phyloP scores from a whole-genome alignment of 2,113 vertebrate genomes.

The Poicephalus meyeri region DNA sequence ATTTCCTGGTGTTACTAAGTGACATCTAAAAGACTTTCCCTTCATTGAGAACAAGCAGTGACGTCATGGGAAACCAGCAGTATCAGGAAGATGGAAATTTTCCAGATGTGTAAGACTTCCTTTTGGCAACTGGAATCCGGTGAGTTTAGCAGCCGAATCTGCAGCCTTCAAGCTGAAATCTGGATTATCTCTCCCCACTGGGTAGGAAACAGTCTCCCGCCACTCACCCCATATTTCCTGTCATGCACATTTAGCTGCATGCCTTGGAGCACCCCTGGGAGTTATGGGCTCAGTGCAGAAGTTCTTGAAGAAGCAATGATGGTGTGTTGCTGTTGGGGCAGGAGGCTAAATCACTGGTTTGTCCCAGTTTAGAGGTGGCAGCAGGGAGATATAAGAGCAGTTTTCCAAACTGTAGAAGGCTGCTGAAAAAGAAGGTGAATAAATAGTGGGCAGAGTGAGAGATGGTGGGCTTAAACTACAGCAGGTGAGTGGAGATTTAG shows the following conservation, averaged over 20 bases:
- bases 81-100: background rate
- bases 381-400: background rate
- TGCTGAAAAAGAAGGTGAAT: background rate
- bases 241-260: accelerated
- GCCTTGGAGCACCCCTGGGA: background rate
- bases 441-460: background rate
- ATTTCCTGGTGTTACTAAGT: background rate
- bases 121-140: background rate
- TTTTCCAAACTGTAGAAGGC: background rate
- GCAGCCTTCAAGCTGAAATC: background rate
- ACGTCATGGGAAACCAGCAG: background rate
- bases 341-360: background rate
- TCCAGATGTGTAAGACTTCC: background rate
- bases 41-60: background rate
- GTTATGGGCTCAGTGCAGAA: background rate
- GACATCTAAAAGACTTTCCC: background rate
- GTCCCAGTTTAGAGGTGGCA: background rate
- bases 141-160: background rate
- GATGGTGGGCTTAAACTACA: background rate
- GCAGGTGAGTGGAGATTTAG: accelerated
- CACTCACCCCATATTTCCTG: background rate
- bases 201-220: background rate
- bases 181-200: background rate
- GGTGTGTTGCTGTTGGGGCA: background rate
- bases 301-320: background rate